Evolutionary conservation across 2,888 invertebrate genomes (phyloP).

Genomic region (Disparrhopalites patrizii): DNA sequence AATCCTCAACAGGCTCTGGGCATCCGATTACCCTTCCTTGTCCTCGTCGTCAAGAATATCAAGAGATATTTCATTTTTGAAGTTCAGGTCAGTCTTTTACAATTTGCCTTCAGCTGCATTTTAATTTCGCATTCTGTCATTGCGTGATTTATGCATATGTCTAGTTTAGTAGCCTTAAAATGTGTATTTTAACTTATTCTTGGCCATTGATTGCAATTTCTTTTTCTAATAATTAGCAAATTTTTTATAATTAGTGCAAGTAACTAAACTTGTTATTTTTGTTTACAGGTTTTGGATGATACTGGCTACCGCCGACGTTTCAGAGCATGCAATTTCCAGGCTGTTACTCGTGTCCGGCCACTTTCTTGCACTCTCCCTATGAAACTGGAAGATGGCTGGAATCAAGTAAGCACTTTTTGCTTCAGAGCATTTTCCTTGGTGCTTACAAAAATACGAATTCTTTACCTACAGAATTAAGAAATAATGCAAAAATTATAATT

Average conservation of each 20-base stretch:
- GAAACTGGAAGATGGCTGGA: slow-evolving; percentile 46
- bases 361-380: slow-evolving; percentile 33
- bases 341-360: slow-evolving; percentile 24
- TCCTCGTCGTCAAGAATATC: slow-evolving; percentile 41
- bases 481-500: background rate
- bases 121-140: background rate
- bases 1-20: slow-evolving; percentile 42
- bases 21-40: slow-evolving; percentile 42
- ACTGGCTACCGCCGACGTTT: slow-evolving; percentile 36
- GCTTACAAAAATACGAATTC: no score
- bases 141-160: no score
- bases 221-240: background rate
- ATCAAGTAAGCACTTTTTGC: slow-evolving; percentile 26
- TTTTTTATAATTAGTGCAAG: background rate
- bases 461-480: no score
- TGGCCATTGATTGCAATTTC: background rate
- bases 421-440: background rate
- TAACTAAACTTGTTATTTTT: background rate
- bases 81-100: slow-evolving; percentile 28
- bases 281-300: slow-evolving; percentile 35
- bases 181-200: background rate
- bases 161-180: background rate
- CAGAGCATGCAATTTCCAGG: slow-evolving; percentile 27
- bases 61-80: slow-evolving; percentile 45
- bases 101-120: background rate